A percentile compares a stretch with the other conserved stretches of the same genome.
These are phyloP conservation scores for Andrena flavipes DNA, from an alignment of 2,888 invertebrate species.

Conservation along the genomic window DNA sequence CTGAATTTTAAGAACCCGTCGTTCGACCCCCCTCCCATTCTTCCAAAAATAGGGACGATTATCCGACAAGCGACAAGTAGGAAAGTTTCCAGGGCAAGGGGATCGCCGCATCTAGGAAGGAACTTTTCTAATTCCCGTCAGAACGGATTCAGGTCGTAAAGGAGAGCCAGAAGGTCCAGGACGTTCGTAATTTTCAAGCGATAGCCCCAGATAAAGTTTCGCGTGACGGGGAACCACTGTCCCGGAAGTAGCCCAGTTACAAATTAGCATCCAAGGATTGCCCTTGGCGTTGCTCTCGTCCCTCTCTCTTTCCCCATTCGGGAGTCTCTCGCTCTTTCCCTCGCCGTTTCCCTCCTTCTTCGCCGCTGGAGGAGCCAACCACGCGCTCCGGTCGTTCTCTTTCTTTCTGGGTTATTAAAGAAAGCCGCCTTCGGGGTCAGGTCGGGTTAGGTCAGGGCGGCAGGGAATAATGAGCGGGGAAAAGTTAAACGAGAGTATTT, in stretches of 20 bases:
- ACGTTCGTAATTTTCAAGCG: slow-evolving; percentile 52
- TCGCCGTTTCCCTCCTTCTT: slow-evolving; percentile 52
- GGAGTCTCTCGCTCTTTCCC: slow-evolving; percentile 49
- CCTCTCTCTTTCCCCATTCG: slow-evolving; percentile 55
- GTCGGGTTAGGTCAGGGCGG: slow-evolving; percentile 83
- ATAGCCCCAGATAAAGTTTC: slow-evolving; percentile 63
- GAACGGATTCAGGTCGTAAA: slow-evolving; percentile 13
- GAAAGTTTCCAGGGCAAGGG: slow-evolving; percentile 12
- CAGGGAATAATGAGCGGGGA: slow-evolving; percentile 82
- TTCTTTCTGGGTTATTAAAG: slow-evolving; percentile 82
- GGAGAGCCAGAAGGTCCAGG: slow-evolving; percentile 3
- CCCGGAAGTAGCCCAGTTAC: slow-evolving; percentile 83
- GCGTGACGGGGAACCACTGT: slow-evolving; percentile 79
- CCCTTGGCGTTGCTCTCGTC: slow-evolving; percentile 80
- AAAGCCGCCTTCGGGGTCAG: slow-evolving; percentile 82
- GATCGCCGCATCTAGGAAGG: slow-evolving; percentile 22
- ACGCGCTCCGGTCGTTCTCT: slow-evolving; percentile 58
- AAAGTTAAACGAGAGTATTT: slow-evolving; percentile 83
- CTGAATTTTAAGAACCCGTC: no score
- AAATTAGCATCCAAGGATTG: slow-evolving; percentile 83
- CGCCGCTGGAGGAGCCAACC: slow-evolving; percentile 38
- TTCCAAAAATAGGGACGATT: no score
- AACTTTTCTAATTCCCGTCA: slow-evolving; percentile 45
- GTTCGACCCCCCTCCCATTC: no score
- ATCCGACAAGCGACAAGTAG: slow-evolving; percentile 33